phyloP scores from a whole-genome alignment of 2,888 invertebrate species.

The Drosophila mimica region DNA sequence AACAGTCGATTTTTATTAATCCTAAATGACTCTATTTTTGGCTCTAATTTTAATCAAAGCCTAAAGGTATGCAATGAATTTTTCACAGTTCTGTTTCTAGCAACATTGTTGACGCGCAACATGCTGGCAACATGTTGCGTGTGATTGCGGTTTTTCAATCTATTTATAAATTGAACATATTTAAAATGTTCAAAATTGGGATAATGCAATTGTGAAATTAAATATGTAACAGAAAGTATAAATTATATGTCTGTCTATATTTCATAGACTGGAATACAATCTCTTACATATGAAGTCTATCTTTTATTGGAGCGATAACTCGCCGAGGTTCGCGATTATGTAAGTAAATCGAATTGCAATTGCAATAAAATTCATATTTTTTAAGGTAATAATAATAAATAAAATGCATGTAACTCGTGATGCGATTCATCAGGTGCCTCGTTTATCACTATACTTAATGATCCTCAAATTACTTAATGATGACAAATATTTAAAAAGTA shows the following conservation, averaged over 20 bases:
- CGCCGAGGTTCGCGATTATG: background rate
- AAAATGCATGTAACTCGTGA: too few species aligned
- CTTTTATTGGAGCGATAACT: background rate
- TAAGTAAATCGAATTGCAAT: too few species aligned
- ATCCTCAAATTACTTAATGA: background rate
- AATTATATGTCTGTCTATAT: too few species aligned
- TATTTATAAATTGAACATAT: background rate
- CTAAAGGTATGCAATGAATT: background rate
- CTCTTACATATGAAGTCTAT: background rate
- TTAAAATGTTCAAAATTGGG: background rate
- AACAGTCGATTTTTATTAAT: background rate
- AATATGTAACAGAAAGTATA: background rate
- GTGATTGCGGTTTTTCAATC: background rate
- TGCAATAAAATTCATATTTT: too few species aligned
- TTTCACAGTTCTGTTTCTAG: background rate
- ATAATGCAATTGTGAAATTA: background rate
- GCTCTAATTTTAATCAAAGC: fast-evolving
- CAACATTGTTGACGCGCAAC: slow-evolving; percentile 10
- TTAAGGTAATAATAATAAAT: too few species aligned
- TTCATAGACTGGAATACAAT: background rate
- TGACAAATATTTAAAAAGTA: background rate
- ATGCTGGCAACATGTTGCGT: slow-evolving; percentile 20
- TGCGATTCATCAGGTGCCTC: background rate
- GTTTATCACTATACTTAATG: background rate
- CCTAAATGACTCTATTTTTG: background rate